Percentiles rank a stretch among this genome's conserved stretches.
Evolutionary conservation across 2,113 vertebrate genomes (phyloP).

Genomic region (Nematolebias whitei): DNA sequence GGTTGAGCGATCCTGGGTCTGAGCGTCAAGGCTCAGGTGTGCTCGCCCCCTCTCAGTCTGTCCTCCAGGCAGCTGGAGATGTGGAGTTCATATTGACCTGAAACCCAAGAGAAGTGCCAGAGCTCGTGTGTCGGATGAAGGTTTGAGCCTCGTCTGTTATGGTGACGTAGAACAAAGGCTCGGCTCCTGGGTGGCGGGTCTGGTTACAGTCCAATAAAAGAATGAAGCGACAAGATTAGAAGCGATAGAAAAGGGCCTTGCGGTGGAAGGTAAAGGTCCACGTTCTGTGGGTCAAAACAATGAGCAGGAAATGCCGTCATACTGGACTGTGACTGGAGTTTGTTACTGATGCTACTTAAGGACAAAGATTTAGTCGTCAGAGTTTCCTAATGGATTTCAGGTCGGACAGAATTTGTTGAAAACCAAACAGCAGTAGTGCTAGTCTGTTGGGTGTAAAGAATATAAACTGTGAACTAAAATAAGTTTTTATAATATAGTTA

Average conservation of each 20-base stretch:
- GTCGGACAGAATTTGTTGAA: constrained; percentile 25
- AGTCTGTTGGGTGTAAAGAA: neutral
- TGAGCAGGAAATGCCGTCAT: constrained; percentile 7
- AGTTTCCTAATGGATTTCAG: constrained; percentile 48
- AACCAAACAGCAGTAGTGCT: neutral
- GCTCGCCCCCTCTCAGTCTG: constrained; percentile 51
- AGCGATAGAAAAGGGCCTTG: constrained; percentile 30
- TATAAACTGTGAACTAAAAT: neutral
- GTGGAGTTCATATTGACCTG: constrained; percentile 66
- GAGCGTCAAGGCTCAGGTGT: constrained; percentile 71
- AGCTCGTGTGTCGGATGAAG: constrained; percentile 72
- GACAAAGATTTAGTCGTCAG: no score
- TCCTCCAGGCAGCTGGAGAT: constrained; percentile 54
- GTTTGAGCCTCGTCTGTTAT: constrained; percentile 62
- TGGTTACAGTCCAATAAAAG: constrained; percentile 53
- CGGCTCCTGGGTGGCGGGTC: constrained; percentile 52
- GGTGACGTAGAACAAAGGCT: constrained; percentile 70
- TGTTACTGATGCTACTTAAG: constrained; percentile 18
- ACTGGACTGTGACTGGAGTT: constrained; percentile 23
- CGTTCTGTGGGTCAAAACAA: constrained; percentile 2
- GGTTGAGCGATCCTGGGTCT: constrained; percentile 61
- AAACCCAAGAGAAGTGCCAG: constrained; percentile 67
- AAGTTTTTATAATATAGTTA: neutral
- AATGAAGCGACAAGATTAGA: constrained; percentile 46
- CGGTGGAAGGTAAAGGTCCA: constrained; percentile 31